Conservation (phyloP, 2,888 invertebrate genomes). For the Phaedon cochleariae region DNA sequence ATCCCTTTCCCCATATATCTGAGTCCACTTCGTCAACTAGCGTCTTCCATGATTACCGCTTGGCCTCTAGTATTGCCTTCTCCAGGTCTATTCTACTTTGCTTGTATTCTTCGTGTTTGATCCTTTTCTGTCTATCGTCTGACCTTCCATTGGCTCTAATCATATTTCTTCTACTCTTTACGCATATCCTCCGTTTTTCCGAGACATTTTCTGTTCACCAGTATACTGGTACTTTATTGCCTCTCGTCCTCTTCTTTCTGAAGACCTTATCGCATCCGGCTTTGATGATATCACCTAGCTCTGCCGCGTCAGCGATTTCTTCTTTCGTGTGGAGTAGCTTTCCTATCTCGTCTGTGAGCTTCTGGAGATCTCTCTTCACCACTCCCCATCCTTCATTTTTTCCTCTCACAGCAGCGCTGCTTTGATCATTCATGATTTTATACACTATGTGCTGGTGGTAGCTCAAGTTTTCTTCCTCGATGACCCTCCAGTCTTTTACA, state of each 20-base stretch:
- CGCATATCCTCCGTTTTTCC: not conserved
- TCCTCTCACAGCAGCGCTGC: not conserved
- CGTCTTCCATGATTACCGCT: not conserved
- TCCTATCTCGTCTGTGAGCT: not conserved
- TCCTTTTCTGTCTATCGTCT: not conserved
- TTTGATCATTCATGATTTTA: not conserved
- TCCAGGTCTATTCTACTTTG: not conserved
- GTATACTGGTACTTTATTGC: not conserved
- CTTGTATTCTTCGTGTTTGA: not conserved
- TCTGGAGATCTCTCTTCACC: not conserved
- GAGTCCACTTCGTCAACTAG: not conserved
- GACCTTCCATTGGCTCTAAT: not conserved
- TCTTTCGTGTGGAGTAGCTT: not conserved
- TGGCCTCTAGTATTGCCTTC: not conserved
- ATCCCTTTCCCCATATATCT: not conserved
- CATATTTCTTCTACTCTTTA: not conserved
- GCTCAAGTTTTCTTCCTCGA: constrained; percentile 2
- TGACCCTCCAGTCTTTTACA: constrained; percentile 10
- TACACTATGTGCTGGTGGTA: not conserved
- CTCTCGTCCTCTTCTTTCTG: not conserved
- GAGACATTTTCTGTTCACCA: not conserved
- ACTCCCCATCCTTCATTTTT: not conserved
- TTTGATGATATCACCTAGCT: not conserved
- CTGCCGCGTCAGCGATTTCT: not conserved
- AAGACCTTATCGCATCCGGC: not conserved